Evolutionary conservation across 2,113 vertebrate species (phyloP), one percentile per base, ranked within the genome.

Genomic region (Saccopteryx bilineata): DNA sequence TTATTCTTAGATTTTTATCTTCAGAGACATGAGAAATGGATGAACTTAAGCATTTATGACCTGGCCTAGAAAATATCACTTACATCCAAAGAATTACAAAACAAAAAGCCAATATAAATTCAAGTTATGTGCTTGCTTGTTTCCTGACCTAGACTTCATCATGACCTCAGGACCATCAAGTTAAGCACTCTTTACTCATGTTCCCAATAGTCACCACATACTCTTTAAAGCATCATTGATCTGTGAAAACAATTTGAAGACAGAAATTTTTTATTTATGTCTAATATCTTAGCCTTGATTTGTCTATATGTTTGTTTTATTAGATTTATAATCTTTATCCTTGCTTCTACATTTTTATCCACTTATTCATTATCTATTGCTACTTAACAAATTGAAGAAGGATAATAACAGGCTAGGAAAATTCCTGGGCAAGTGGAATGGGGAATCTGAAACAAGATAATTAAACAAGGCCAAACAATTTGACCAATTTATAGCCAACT

Each of bases 321-420:
- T 90, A 28, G n/a, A 9, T 54, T 96, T 58, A 46, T 65, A 80
- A 52, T 50, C 48, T 87, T 69, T n/a, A 96, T 31, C 58, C 93
- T 85, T 83, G 39, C 33, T 33, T 69, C 39, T 68, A 74, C 2
- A 68, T 48, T 72, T 80, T 95, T 75, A 79, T 84, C 72, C 6
- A 60, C 19, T 66, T 58, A 28, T 63, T 76, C 18, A 24, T 58
- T 72, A 75, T 65, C 21, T 68, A 26, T 83, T 54, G 21, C 15
- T 66, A 18, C 61, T 54, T 89, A 79, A 94, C 24, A 79, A 88
- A 58, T 78, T 46, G 39, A 39, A 39, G 39, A 39, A 39, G 39
- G 39, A 39, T 39, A 39, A 39, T 39, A 39, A 39, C 39, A 39
- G 39, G 39, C 39, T 39, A 39, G 39, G 39, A 39, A 39, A 39